Conservation (phyloP, 2,888 invertebrate species). For the Clunio marinus region DNA sequence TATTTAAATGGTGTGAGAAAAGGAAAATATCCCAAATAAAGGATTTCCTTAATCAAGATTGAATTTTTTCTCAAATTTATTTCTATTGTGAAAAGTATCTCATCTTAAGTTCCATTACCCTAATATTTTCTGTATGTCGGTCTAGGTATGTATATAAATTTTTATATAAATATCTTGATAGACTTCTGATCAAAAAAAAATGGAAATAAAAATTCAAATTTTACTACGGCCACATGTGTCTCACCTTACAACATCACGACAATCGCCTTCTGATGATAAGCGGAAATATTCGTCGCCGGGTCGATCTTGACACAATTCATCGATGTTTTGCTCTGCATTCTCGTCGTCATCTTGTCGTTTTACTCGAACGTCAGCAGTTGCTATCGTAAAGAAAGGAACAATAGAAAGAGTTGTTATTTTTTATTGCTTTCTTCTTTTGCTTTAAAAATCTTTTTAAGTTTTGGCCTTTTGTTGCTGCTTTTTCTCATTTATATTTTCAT, state of each 20-base stretch:
- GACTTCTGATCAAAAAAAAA: conserved; percentile 12
- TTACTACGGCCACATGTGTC: conserved; percentile 40
- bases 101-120: too few species aligned
- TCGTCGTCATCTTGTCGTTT: conserved; percentile 67
- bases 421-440: conserved; percentile 23
- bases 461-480: neutral
- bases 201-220: conserved; percentile 39
- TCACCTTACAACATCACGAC: conserved; percentile 90
- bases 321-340: conserved; percentile 62
- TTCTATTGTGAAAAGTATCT: too few species aligned
- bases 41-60: too few species aligned
- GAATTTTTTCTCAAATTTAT: too few species aligned
- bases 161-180: too few species aligned
- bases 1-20: too few species aligned
- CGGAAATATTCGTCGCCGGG: conserved; percentile 91
- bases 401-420: conserved; percentile 17
- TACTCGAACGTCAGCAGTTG: conserved; percentile 53
- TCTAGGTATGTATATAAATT: too few species aligned
- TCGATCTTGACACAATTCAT: conserved; percentile 81
- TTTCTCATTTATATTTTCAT: neutral
- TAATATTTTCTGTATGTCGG: too few species aligned
- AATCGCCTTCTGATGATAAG: conserved; percentile 76
- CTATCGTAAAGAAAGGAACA: conserved; percentile 46
- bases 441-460: conserved; percentile 4
- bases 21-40: too few species aligned